Evolutionary conservation across 2,888 invertebrate genomes (phyloP), one percentile per base, ranked within the genome.

Genomic region (Drosophila kanekoi): DNA sequence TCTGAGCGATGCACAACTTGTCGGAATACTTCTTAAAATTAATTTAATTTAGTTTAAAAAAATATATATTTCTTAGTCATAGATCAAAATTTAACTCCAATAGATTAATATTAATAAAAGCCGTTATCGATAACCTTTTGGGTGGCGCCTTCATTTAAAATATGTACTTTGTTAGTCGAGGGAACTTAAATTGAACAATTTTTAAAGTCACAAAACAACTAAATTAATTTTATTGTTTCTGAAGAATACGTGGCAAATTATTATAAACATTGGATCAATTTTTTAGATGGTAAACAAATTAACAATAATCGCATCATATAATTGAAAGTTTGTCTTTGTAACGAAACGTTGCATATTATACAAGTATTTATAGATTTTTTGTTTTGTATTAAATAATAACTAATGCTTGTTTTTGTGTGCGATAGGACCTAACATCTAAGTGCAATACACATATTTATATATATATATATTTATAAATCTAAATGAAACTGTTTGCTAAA

Each of bases 281-380:
- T 38, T 57, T 52, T 16, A 51, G 35, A 13, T 23, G 13, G 37
- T 69, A 60, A 83, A 80, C 64, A 81, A 71, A 64, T 70, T 64
- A 84, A 78, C 71, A 77, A 68, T 52, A 52, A 57, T 57, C 28
- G 54, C 41, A 57, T 35, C 16, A 57, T 53, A 28, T 53, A 49
- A 48, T 59, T 44, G 10, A 16, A 51, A 52, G 54, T 58, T 28
- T 52, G 56, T 57, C 49, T 58, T 64, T 75, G 32, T 59, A 65
- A 71, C 59, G 38, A 61, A 58, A 44, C 48, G 38, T 38, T 56
- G 23, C 33, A 13, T 67, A 45, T 20, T 41, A 41, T 56, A 58
- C 13, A 43, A 18, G 1, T 56, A 32, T 47, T 28, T 28, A 14
- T 14, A 16, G 35, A 14, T 13, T 13, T 52, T 49, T 52, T 11